phyloP scores from a whole-genome alignment of 2,797 vertebrate species.

The Anguilla megastoma region DNA sequence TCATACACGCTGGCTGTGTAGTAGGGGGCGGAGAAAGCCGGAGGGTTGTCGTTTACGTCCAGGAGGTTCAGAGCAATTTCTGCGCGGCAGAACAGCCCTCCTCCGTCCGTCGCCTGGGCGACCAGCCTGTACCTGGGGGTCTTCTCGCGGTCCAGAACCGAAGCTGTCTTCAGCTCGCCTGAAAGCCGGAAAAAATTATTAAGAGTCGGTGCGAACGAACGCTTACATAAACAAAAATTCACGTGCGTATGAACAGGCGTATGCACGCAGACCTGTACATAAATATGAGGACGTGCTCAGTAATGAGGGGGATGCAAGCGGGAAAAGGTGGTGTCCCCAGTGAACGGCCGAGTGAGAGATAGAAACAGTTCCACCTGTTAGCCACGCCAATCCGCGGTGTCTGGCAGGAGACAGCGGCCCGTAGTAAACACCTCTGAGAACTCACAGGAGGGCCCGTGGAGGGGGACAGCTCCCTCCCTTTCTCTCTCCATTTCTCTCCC shows the following conservation, averaged over 20 bases:
- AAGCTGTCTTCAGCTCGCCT: constrained; percentile 91
- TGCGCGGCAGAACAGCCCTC: constrained; percentile 90
- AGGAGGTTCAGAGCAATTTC: constrained; percentile 81
- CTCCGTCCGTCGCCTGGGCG: constrained; percentile 88
- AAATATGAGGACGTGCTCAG: not conserved
- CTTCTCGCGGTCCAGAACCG: constrained; percentile 83
- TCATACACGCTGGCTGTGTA: constrained; percentile 89
- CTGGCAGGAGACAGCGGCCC: not conserved
- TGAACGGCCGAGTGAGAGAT: not conserved
- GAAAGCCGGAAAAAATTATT: not conserved
- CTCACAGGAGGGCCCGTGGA: not conserved
- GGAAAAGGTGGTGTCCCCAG: not conserved
- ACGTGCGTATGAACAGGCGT: not conserved
- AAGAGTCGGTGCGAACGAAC: not conserved
- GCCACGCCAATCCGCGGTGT: not conserved
- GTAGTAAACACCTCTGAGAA: not conserved
- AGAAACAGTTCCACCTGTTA: constrained; percentile 5
- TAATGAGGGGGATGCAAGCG: not conserved
- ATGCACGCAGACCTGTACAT: not conserved
- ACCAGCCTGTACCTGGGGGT: constrained; percentile 81
- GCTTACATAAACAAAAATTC: not conserved
- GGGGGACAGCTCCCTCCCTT: not conserved
- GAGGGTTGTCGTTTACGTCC: constrained; percentile 94
- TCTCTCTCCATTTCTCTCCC: not conserved
- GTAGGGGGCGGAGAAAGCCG: constrained; percentile 82